These are phyloP conservation scores for Amphipyra tragopoginis DNA, from an alignment of 2,888 invertebrate genomes.

Conservation along the genomic window DNA sequence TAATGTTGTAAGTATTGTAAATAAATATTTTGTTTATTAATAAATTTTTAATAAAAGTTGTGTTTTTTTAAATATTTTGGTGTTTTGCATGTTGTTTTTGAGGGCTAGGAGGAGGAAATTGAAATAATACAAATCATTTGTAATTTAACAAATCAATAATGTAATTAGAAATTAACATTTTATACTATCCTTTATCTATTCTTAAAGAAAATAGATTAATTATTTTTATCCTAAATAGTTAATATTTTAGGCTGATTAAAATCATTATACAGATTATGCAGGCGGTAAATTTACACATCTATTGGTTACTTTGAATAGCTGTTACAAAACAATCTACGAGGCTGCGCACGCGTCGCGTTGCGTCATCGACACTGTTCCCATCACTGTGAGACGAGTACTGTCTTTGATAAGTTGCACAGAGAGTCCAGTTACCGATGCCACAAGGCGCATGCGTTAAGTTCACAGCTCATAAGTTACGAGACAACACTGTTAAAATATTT, in stretches of 20 bases:
- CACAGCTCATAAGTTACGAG: conserved; percentile 56
- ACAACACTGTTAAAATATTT: conserved; percentile 75
- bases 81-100: neutral
- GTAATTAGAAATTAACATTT: conserved; percentile 87
- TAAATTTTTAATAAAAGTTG: conserved; percentile 12
- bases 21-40: conserved; percentile 29
- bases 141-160: conserved; percentile 87
- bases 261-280: conserved; percentile 78
- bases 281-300: conserved; percentile 80
- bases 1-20: conserved; percentile 37
- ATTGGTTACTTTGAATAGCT: conserved; percentile 72
- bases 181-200: conserved; percentile 79
- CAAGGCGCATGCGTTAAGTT: conserved; percentile 9
- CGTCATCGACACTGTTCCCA: conserved; percentile 23
- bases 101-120: neutral
- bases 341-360: conserved; percentile 42
- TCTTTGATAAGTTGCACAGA: conserved; percentile 28
- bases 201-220: conserved; percentile 83
- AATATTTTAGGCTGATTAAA: conserved; percentile 81
- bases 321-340: conserved; percentile 75
- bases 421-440: conserved; percentile 45
- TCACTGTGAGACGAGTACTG: conserved; percentile 15
- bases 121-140: conserved; percentile 69
- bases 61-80: neutral
- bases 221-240: conserved; percentile 73